These are phyloP conservation scores for Plutomurus gul DNA, from an alignment of 1,140 invertebrate genomes.

Conservation along the genomic window DNA sequence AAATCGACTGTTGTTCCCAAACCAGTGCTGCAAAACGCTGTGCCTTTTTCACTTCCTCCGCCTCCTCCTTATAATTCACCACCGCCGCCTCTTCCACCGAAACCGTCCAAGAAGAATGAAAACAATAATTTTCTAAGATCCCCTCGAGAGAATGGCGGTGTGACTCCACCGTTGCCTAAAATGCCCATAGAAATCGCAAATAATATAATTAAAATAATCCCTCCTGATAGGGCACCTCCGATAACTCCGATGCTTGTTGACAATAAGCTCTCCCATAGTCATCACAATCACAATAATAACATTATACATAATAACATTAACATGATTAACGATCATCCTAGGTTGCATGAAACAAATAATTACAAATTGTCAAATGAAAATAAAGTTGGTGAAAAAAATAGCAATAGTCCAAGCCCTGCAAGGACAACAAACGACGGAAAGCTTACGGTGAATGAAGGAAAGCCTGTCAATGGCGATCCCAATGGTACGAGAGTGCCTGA, in stretches of 20 bases:
- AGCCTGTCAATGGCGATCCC: neutral
- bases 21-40: slow-evolving; percentile 61
- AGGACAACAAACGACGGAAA: neutral
- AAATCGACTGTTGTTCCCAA: slow-evolving; percentile 60
- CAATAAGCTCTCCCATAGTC: slow-evolving; percentile 7
- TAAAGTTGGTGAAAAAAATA: slow-evolving; percentile 40
- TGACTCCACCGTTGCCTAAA: slow-evolving; percentile 55
- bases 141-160: neutral
- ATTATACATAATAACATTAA: slow-evolving; percentile 51
- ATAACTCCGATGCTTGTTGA: neutral
- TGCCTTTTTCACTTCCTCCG: slow-evolving; percentile 61
- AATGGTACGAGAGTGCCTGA: slow-evolving; percentile 21
- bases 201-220: neutral
- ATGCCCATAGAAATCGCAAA: slow-evolving; percentile 12
- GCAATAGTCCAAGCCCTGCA: neutral
- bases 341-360: slow-evolving; percentile 10
- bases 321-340: slow-evolving; percentile 22
- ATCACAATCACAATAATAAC: slow-evolving; percentile 53
- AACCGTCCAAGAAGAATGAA: slow-evolving; percentile 46
- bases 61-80: slow-evolving; percentile 76
- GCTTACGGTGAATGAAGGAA: neutral
- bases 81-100: slow-evolving; percentile 63
- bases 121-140: slow-evolving; percentile 6
- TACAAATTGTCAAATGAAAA: slow-evolving; percentile 24
- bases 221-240: neutral